A percentile compares a stretch with the other conserved stretches of the same genome.
These are phyloP conservation scores for Apamea anceps DNA, from an alignment of 2,888 invertebrate species.

Conservation along the genomic window DNA sequence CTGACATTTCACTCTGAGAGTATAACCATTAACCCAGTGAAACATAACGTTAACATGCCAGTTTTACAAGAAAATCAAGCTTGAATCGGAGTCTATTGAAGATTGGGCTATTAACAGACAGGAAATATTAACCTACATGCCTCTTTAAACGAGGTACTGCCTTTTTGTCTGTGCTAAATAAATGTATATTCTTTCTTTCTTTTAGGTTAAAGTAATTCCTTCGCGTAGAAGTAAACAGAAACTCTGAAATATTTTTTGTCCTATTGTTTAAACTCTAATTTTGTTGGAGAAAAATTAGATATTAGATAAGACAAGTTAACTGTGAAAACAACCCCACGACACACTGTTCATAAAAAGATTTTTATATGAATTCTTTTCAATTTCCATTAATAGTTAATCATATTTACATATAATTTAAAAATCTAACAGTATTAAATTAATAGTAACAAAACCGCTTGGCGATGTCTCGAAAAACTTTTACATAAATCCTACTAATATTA, in stretches of 20 bases:
- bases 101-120: not conserved
- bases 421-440: no score
- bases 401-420: no score
- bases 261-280: not conserved
- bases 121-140: constrained; percentile 1
- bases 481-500: no score
- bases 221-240: not conserved
- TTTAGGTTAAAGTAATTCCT: not conserved
- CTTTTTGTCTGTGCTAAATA: no score
- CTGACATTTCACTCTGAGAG: not conserved
- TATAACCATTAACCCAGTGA: not conserved
- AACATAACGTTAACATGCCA: not conserved
- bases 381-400: no score
- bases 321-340: not conserved
- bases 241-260: not conserved
- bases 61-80: no score
- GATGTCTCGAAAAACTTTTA: no score
- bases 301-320: not conserved
- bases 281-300: not conserved
- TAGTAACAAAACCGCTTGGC: no score
- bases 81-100: no score
- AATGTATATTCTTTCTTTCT: no score
- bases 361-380: not conserved
- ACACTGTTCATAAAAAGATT: not conserved
- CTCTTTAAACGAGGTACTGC: no score